phyloP scores from a whole-genome alignment of 2,888 invertebrate species.

The Eubasilissa splendida region DNA sequence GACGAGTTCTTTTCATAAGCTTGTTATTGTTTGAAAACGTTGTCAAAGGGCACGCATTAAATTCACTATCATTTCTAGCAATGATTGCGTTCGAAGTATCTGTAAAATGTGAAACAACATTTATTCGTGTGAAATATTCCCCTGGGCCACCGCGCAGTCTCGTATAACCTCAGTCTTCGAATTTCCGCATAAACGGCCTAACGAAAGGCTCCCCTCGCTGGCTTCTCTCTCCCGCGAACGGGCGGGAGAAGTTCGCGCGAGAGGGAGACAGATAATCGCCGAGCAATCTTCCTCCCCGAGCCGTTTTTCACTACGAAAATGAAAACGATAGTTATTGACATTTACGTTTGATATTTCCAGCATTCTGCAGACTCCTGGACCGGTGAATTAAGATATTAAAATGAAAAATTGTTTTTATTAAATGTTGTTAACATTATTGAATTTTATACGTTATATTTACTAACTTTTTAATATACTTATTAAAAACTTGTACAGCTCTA shows the following conservation, averaged over 20 bases:
- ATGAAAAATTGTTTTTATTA: background rate
- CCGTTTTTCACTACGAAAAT: conserved; percentile 14
- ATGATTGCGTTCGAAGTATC: too few species aligned
- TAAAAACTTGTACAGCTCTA: too few species aligned
- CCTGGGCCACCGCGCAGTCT: conserved; percentile 7
- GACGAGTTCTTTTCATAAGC: too few species aligned
- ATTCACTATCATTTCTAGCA: too few species aligned
- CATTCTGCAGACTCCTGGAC: background rate
- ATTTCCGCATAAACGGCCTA: conserved; percentile 37
- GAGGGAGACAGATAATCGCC: conserved; percentile 8
- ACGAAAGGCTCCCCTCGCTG: conserved; percentile 22
- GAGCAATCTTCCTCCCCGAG: conserved; percentile 2
- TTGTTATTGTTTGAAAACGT: too few species aligned
- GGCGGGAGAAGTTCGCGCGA: background rate
- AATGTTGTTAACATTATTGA: too few species aligned
- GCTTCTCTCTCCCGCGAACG: conserved; percentile 22
- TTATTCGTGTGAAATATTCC: background rate
- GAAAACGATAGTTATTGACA: conserved; percentile 36
- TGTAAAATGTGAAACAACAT: too few species aligned
- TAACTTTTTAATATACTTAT: too few species aligned
- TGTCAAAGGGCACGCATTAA: too few species aligned
- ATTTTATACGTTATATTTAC: too few species aligned
- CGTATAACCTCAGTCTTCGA: conserved; percentile 28
- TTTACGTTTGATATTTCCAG: background rate
- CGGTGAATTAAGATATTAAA: background rate